These are phyloP conservation scores for Apamea crenata DNA, from an alignment of 2,888 invertebrate species.

Conservation along the genomic window DNA sequence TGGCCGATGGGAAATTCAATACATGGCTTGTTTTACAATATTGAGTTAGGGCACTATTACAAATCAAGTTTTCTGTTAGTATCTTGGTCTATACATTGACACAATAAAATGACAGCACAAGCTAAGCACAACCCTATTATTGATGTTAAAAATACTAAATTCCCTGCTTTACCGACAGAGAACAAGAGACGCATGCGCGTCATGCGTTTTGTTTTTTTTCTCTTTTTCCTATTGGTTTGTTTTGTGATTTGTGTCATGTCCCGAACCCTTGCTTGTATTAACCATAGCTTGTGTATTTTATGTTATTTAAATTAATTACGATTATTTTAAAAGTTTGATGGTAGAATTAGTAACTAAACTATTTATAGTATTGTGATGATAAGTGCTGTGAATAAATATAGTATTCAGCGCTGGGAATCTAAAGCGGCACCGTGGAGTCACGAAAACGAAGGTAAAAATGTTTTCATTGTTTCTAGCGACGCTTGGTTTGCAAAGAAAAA, in stretches of 20 bases:
- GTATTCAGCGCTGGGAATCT: conserved; percentile 87
- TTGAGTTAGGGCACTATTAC: too few species aligned
- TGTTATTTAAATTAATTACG: conserved; percentile 80
- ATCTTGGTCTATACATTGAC: background rate
- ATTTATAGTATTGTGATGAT: conserved; percentile 89
- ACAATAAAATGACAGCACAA: conserved; percentile 16
- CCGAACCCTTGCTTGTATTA: conserved; percentile 85
- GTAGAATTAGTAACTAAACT: conserved; percentile 81
- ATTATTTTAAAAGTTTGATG: conserved; percentile 81
- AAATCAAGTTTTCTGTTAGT: background rate
- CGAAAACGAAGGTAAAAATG: conserved; percentile 90
- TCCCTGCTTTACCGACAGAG: conserved; percentile 82
- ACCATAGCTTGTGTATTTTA: conserved; percentile 86
- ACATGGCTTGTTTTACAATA: background rate
- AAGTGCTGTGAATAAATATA: conserved; percentile 90
- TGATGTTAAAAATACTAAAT: conserved; percentile 73
- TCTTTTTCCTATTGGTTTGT: conserved; percentile 89
- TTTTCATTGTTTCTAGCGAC: conserved; percentile 85
- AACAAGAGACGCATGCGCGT: conserved; percentile 86
- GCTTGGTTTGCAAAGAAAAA: conserved; percentile 74
- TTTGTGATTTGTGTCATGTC: conserved; percentile 88
- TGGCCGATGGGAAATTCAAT: background rate
- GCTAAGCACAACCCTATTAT: conserved; percentile 68
- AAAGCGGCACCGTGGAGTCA: conserved; percentile 91
- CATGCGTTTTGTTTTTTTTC: conserved; percentile 79